These are phyloP conservation scores for Abramis brama DNA, from an alignment of 2,113 vertebrate genomes.

Conservation along the genomic window DNA sequence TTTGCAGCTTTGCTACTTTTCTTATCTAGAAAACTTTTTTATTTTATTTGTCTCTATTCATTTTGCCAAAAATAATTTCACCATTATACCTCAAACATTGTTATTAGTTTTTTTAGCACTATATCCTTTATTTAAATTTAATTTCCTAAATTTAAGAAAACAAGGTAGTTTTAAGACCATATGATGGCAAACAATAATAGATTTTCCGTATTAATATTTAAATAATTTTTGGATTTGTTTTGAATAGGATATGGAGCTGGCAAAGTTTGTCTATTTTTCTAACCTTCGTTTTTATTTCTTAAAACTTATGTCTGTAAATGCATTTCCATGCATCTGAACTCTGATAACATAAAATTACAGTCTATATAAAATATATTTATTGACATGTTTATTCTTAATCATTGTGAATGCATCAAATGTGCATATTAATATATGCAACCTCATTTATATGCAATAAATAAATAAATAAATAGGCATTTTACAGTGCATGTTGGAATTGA, in stretches of 20 bases:
- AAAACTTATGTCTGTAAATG: conserved; percentile 26
- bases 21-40: neutral
- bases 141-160: neutral
- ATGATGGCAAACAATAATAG: conserved; percentile 5
- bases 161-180: neutral
- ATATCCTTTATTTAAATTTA: neutral
- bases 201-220: conserved; percentile 32
- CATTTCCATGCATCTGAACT: conserved; percentile 15
- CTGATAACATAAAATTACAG: conserved; percentile 2
- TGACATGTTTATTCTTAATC: conserved; percentile 34
- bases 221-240: conserved; percentile 1
- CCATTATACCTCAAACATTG: conserved; percentile 22
- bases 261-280: conserved; percentile 44
- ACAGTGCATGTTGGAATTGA: conserved; percentile 20
- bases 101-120: neutral
- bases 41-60: neutral
- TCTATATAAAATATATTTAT: conserved; percentile 39
- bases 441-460: conserved; percentile 38
- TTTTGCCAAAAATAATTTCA: conserved; percentile 11
- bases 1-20: neutral
- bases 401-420: conserved; percentile 29
- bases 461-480: conserved; percentile 24
- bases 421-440: conserved; percentile 32
- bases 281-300: conserved; percentile 15
- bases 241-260: neutral